These are phyloP conservation scores for Trichonephila inaurata DNA, from an alignment of 1,140 invertebrate species.

Conservation along the genomic window DNA sequence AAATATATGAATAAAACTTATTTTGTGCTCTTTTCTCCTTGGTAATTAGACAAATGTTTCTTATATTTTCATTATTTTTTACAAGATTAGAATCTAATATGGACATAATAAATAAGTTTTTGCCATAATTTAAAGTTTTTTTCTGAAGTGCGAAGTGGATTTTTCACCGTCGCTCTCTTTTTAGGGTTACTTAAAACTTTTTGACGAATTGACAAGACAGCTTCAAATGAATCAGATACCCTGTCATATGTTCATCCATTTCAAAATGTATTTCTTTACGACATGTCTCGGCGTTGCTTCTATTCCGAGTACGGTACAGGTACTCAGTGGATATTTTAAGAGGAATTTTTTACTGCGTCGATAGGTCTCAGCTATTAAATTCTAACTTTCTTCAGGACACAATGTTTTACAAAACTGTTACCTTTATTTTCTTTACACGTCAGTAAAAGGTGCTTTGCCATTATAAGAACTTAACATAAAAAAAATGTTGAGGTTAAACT, in stretches of 20 bases:
- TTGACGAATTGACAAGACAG: background rate
- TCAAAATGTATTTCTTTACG: conserved; percentile 8
- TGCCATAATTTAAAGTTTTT: too few species aligned
- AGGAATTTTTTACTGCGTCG: background rate
- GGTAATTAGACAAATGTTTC: too few species aligned
- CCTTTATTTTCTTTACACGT: background rate
- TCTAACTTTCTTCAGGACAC: background rate
- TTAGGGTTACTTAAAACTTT: background rate
- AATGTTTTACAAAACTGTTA: background rate
- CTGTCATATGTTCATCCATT: background rate
- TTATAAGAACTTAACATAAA: background rate
- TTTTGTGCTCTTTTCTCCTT: too few species aligned
- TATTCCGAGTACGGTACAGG: conserved; percentile 32
- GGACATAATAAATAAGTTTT: too few species aligned
- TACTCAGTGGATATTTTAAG: conserved; percentile 11
- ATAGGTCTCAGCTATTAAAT: background rate
- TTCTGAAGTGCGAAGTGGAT: too few species aligned
- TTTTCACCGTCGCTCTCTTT: too few species aligned
- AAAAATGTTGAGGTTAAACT: too few species aligned
- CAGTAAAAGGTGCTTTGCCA: background rate
- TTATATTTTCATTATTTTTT: too few species aligned
- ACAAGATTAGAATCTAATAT: too few species aligned
- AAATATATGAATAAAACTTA: too few species aligned
- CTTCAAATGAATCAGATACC: background rate
- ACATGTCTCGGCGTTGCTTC: background rate